phyloP scores from a whole-genome alignment of 2,797 vertebrate species.

The Todus mexicanus region DNA sequence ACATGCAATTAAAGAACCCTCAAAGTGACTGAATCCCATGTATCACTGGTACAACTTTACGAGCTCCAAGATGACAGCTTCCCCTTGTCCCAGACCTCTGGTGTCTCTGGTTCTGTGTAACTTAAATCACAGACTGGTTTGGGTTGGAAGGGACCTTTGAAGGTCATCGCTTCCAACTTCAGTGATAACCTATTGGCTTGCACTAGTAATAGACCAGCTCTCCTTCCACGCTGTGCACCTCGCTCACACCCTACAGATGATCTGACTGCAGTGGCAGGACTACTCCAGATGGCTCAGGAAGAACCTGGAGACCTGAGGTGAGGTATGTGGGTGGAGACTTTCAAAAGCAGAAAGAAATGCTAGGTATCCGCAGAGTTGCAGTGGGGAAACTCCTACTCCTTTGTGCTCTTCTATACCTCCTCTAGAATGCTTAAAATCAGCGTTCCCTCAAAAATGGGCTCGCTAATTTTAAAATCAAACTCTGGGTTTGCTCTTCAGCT shows the following conservation, averaged over 20 bases:
- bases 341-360: not conserved
- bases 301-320: not conserved
- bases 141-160: not conserved
- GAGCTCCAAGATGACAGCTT: not conserved
- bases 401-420: not conserved
- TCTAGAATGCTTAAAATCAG: not conserved
- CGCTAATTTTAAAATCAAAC: not conserved
- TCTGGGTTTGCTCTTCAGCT: not conserved
- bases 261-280: not conserved
- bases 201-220: not conserved
- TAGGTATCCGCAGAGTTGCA: not conserved
- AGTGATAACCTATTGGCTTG: not conserved
- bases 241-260: not conserved
- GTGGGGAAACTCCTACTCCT: not conserved
- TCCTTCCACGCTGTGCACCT: not conserved
- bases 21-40: not conserved
- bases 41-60: not conserved
- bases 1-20: conserved; percentile 10
- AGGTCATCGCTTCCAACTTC: not conserved
- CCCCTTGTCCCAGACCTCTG: not conserved
- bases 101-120: not conserved
- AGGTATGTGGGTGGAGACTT: conserved; percentile 11
- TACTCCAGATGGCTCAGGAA: not conserved
- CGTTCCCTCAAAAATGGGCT: not conserved
- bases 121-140: not conserved